Evolutionary conservation across 2,113 vertebrate genomes (phyloP).

Genomic region (Amblyornis subalaris): DNA sequence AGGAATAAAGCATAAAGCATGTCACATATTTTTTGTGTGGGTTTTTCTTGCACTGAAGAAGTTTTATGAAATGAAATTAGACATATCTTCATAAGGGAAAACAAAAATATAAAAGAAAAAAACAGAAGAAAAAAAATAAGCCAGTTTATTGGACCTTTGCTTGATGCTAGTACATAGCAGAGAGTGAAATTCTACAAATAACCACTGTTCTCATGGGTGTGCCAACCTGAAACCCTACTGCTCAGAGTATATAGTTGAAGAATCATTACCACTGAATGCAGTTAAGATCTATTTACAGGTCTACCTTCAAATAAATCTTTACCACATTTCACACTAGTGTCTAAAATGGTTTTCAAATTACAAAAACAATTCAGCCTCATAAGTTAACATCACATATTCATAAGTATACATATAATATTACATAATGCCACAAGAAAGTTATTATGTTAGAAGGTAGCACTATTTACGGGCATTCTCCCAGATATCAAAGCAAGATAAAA

Average conservation of each 20-base stretch:
- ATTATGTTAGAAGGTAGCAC: not conserved
- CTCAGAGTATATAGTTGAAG: not conserved
- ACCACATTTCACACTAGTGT: not conserved
- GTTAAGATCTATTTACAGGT: not conserved
- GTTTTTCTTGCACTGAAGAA: not conserved
- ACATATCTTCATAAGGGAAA: not conserved
- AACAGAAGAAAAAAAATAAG: rapidly evolving
- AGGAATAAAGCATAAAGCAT: not conserved
- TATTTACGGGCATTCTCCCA: not conserved
- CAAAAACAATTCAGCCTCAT: not conserved
- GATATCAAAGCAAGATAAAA: not conserved
- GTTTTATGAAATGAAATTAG: not conserved
- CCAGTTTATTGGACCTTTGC: not conserved
- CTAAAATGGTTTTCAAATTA: not conserved
- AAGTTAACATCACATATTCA: not conserved
- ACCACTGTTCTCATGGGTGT: not conserved
- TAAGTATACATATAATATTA: no score
- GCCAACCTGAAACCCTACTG: not conserved
- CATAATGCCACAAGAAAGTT: not conserved
- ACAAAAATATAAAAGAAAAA: not conserved
- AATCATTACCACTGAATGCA: not conserved
- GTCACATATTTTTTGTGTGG: not conserved
- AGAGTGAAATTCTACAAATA: not conserved
- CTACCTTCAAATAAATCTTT: not conserved
- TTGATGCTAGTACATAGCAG: not conserved